A percentile compares a stretch with the other conserved stretches of the same genome.
These are phyloP conservation scores for Euphonia xanthogaster DNA, from an alignment of 2,797 vertebrate species.

Conservation along the genomic window DNA sequence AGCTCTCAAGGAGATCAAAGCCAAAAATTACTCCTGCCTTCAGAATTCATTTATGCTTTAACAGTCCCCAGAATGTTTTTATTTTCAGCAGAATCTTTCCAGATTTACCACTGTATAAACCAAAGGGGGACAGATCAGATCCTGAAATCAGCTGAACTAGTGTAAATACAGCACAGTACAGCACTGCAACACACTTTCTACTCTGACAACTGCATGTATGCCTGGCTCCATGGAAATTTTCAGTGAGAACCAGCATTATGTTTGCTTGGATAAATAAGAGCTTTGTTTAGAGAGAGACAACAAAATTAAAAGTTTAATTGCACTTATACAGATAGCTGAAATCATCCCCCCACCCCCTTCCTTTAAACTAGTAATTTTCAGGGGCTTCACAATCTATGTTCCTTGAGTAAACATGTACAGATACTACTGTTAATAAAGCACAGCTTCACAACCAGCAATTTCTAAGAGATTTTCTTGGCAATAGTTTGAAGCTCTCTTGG, in stretches of 20 bases:
- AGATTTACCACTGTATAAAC: not conserved
- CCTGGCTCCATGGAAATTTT: not conserved
- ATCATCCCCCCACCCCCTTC: not conserved
- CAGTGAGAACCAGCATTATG: not conserved
- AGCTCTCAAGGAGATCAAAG: not conserved
- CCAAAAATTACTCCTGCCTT: not conserved
- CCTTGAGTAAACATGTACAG: not conserved
- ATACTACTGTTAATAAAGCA: not conserved
- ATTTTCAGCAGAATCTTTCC: not conserved
- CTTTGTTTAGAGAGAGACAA: not conserved
- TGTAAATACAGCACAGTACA: not conserved
- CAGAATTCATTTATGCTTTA: not conserved
- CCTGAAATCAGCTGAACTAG: not conserved
- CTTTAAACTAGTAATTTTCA: not conserved
- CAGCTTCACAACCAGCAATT: not conserved
- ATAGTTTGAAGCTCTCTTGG: not conserved
- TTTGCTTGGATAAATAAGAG: not conserved
- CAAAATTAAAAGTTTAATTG: not conserved
- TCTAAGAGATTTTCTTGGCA: constrained; percentile 42
- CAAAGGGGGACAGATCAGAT: not conserved
- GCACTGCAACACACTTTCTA: not conserved
- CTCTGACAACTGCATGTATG: not conserved
- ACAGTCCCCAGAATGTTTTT: not conserved
- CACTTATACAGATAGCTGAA: not conserved
- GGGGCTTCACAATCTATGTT: not conserved